phyloP scores from a whole-genome alignment of 1,140 invertebrate genomes.

The Sarcophaga peregrina region DNA sequence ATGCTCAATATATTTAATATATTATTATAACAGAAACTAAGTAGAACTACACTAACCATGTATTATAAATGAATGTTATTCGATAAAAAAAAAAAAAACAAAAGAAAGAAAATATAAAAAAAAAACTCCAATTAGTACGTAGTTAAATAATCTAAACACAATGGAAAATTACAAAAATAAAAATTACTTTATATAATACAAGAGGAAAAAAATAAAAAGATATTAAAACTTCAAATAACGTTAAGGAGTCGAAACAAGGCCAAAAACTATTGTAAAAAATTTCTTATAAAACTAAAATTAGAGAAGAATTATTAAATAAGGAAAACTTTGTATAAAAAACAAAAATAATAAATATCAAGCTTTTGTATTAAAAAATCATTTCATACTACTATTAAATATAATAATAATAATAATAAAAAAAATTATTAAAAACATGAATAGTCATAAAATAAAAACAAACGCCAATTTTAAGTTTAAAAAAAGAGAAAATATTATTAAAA shows the following conservation, averaged over 20 bases:
- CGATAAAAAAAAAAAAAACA: constrained; percentile 26
- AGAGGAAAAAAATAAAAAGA: not conserved
- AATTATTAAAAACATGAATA: constrained; percentile 22
- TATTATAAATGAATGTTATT: constrained; percentile 36
- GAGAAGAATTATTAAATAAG: not conserved
- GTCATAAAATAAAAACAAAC: constrained; percentile 25
- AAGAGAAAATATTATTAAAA: not conserved
- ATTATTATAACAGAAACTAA: not conserved
- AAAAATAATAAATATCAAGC: constrained; percentile 32
- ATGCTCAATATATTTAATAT: constrained; percentile 17
- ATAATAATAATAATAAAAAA: constrained; percentile 35
- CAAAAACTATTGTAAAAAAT: constrained; percentile 37
- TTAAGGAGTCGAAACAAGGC: not conserved
- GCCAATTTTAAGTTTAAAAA: constrained; percentile 45
- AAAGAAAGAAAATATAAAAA: too few relatives aligned
- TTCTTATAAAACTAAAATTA: not conserved
- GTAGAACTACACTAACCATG: not conserved
- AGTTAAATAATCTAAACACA: constrained; percentile 30
- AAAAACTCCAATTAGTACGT: constrained; percentile 35
- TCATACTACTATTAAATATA: constrained; percentile 32
- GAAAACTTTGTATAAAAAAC: constrained; percentile 12
- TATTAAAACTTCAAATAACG: not conserved
- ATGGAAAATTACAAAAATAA: constrained; percentile 15
- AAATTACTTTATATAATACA: constrained; percentile 34
- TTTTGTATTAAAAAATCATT: constrained; percentile 39